Base-by-base conservation (phyloP, 2,888 invertebrate species). In the Physocephala rufipes region DNA sequence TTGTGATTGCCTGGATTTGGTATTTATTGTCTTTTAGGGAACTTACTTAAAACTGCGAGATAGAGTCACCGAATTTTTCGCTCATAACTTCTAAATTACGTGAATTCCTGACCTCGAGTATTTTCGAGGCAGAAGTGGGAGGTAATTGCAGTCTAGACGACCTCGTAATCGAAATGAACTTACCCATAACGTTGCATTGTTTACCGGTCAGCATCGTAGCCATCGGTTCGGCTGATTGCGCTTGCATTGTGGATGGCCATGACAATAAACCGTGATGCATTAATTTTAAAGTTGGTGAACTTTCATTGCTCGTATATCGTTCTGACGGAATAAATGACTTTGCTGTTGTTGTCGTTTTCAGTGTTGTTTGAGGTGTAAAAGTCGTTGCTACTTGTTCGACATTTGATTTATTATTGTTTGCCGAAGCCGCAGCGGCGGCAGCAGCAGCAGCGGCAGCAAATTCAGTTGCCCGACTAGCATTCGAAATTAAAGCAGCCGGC, bases 401-500 rank as follows among this genome's bases (percentile, higher is more conserved):
- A 65, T 12, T 67, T 47, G 43, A 21, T 2, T 21, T 5, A 2
- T 62, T 12, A 4, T 9, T 4, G 73, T 36, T 30, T 47, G 28
- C 9, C 9, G 36, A 36, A 67, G 70, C 49, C 59, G 66, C 59
- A 67, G 72, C 68, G 66, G 70, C 21, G 67, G 67, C 26, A 64
- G 72, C 43, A 58, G 72, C 67, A 70, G 72, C 30, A 71, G 65
- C 73, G 62, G 69, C 36, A 70, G 75, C 70, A 73, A 26, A 64
- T 55, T 71, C 73, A 67, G 70, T 74, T 75, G 76, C 75, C 75
- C 76, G 76, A 80, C 78, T 79, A 78, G 79, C 79, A 79, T 79
- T 79, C 75, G 79, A 79, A 79, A 82, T 82, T 77, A 81, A 80
- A 78, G 81, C 81, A 72, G 80, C 78, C 77, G 78, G 77, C 69